Evolutionary conservation across 1,140 invertebrate genomes (phyloP), one percentile per base, ranked within the genome.

Genomic region (Diorhabda sublineata): DNA sequence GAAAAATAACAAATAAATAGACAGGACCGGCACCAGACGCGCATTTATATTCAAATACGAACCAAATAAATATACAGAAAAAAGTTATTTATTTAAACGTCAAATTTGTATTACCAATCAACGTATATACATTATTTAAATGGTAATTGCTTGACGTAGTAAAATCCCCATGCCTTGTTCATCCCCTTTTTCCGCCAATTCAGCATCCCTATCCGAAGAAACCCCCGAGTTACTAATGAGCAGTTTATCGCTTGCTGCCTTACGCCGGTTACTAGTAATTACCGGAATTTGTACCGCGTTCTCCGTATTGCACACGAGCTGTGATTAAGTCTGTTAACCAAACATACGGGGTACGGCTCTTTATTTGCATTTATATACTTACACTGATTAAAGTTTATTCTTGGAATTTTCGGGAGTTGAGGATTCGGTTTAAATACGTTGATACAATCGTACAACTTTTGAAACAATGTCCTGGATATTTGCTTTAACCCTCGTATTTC

Each of bases 291-390:
- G 65, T 67, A 67, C 11, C 11, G 11, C 58, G 47, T 67, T 42
- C 58, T 42, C 65, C 65, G 5, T 45, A 47, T 5, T 60, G 63
- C 45, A 26, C 26, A 64, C 45, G 45, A 26, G 45, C 58, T 58
- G 65, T n/a, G 65, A 67, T 67, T 67, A 67, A 67, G 63, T 57
- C 65, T 67, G 52, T 45, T 67, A 60, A 67, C 65, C 65, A 67
- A 67, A 67, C 65, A 67, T 52, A 67, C 52, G 58, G 65, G 42
- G 57, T n/a, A 6, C n/a, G 65, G 57, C 58, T 59, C 65, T 67
- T 67, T 67, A 67, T 67, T 67, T 60, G 57, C 65, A 60, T 60
- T 60, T 60, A 67, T 64, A 64, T 64, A 64, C 63, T 47, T 67
- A 67, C 65, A 60, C 60, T 59, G 65, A 67, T 67, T 67, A 67